Percentiles rank a stretch among this genome's conserved stretches.
phyloP scores from a whole-genome alignment of 2,113 vertebrate species.

The Cygnus buccinator region DNA sequence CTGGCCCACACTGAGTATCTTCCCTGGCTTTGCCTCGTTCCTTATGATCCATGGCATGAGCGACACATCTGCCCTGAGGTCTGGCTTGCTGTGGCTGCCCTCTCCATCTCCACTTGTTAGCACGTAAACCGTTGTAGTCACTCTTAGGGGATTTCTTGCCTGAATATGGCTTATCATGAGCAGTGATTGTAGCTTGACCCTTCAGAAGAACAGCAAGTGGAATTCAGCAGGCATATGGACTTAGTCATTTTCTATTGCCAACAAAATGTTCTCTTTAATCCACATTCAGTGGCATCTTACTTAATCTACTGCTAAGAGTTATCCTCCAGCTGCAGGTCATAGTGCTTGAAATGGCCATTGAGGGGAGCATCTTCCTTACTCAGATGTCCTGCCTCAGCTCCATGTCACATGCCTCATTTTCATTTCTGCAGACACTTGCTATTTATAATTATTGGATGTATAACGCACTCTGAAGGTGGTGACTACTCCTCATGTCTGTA shows the following conservation, averaged over 20 bases:
- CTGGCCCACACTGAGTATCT: not conserved
- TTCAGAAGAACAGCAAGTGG: not conserved
- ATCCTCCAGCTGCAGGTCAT: not conserved
- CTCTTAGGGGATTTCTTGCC: not conserved
- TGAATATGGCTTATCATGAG: not conserved
- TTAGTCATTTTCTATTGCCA: not conserved
- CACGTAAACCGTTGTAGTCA: not conserved
- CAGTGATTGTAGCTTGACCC: not conserved
- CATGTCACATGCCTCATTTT: not conserved
- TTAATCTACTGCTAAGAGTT: not conserved
- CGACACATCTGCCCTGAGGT: not conserved
- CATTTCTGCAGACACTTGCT: not conserved
- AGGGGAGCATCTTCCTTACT: not conserved
- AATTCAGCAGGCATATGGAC: not conserved
- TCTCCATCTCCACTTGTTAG: not conserved
- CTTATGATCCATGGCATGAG: not conserved
- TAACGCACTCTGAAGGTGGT: not conserved
- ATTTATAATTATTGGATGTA: not conserved
- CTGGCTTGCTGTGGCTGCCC: not conserved
- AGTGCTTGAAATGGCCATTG: not conserved
- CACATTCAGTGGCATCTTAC: not conserved
- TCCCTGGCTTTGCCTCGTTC: not conserved
- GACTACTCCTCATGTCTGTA: not conserved
- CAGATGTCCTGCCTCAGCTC: not conserved
- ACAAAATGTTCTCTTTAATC: not conserved